A percentile compares a stretch with the other conserved stretches of the same genome.
Conservation (phyloP, 2,888 invertebrate species). For the Mechanitis messenoides region DNA sequence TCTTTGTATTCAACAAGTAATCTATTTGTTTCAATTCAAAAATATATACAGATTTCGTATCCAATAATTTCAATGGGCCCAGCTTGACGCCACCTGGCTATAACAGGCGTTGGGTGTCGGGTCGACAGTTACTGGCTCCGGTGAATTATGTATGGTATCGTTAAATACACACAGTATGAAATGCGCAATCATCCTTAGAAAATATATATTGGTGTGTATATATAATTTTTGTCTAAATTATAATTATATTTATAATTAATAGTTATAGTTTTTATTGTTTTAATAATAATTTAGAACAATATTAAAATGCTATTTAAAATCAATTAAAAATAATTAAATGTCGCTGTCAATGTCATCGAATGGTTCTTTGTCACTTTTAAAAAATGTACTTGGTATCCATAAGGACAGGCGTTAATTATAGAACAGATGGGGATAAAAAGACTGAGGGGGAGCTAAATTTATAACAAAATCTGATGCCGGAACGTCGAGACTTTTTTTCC, state of each 20-base stretch:
- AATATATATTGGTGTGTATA: not conserved
- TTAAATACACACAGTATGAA: not conserved
- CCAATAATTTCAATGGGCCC: slow-evolving; percentile 36
- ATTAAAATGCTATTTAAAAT: not conserved
- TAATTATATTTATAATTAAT: too few species aligned
- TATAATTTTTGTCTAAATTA: not conserved
- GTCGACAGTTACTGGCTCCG: not conserved
- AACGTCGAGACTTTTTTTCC: slow-evolving; percentile 53
- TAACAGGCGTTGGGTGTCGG: slow-evolving; percentile 31
- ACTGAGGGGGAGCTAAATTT: slow-evolving; percentile 61
- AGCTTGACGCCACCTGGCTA: slow-evolving; percentile 45
- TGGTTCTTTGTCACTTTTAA: slow-evolving; percentile 25
- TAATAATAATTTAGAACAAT: too few species aligned
- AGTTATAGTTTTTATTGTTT: too few species aligned
- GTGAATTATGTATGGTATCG: not conserved
- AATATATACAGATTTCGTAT: slow-evolving; percentile 8
- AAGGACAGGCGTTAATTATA: slow-evolving; percentile 56
- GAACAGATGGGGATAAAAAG: slow-evolving; percentile 44
- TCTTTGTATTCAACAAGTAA: slow-evolving; percentile 5
- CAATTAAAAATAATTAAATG: not conserved
- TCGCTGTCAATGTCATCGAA: slow-evolving; percentile 8
- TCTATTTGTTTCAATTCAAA: slow-evolving; percentile 1
- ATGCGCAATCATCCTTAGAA: not conserved
- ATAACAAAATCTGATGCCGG: slow-evolving; percentile 67
- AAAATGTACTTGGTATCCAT: slow-evolving; percentile 40